Conservation (phyloP, 2,797 vertebrate genomes). For the Meda fulgida region DNA sequence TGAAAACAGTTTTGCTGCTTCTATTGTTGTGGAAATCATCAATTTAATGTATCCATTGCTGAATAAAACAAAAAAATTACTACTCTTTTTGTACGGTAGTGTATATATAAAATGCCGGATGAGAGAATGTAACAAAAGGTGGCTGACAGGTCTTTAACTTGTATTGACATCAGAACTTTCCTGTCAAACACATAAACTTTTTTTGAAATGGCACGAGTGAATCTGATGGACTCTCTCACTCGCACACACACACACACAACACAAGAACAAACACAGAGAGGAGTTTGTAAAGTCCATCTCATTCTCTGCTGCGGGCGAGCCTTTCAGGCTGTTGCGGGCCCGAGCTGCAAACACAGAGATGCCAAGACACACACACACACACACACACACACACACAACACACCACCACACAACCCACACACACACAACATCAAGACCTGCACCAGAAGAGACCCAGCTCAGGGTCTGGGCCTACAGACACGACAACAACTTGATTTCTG, state of each 20-base stretch:
- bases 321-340: constrained; percentile 23
- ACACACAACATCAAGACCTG: not conserved
- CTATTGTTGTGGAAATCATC: not conserved
- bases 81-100: too few species aligned
- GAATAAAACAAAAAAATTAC: too few species aligned
- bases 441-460: constrained; percentile 9
- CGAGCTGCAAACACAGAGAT: constrained; percentile 12
- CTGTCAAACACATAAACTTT: not conserved
- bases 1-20: not conserved
- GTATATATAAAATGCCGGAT: not conserved
- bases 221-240: not conserved
- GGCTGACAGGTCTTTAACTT: not conserved
- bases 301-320: constrained; percentile 15
- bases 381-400: not conserved
- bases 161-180: not conserved
- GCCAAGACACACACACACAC: not conserved
- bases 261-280: not conserved
- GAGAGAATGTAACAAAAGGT: too few species aligned
- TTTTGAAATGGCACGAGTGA: not conserved
- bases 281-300: not conserved
- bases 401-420: not conserved
- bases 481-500: not conserved
- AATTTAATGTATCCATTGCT: not conserved
- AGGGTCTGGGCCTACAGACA: constrained; percentile 26
- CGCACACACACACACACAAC: not conserved